Evolutionary conservation across 2,888 invertebrate species (phyloP).

Genomic region (Melanchra persicariae): DNA sequence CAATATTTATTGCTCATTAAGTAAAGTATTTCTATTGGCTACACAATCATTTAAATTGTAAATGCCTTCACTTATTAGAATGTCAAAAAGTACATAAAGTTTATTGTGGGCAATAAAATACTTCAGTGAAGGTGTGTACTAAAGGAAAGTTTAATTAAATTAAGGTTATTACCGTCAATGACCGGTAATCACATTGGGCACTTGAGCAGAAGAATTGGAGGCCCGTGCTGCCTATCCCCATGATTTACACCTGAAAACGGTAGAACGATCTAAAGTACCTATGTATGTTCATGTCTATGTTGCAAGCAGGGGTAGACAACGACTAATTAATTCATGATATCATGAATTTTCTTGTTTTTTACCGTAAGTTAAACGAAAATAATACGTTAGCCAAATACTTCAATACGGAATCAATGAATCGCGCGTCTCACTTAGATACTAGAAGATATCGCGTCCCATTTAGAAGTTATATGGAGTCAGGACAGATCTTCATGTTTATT

Average conservation of each 20-base stretch:
- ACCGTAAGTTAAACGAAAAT: too few species aligned
- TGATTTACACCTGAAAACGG: background rate
- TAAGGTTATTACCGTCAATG: background rate
- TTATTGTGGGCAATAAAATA: constrained; percentile 31
- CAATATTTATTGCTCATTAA: constrained; percentile 53
- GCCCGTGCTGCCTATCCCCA: background rate
- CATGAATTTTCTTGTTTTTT: too few species aligned
- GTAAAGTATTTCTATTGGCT: constrained; percentile 38
- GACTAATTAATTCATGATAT: too few species aligned
- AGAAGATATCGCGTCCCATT: too few species aligned
- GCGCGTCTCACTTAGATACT: too few species aligned
- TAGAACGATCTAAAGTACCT: background rate
- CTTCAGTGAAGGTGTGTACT: background rate
- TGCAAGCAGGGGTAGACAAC: too few species aligned
- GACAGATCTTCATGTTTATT: background rate
- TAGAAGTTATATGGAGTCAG: too few species aligned
- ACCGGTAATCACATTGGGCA: too few species aligned
- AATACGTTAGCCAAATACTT: too few species aligned
- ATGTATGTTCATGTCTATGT: too few species aligned
- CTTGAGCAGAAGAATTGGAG: background rate
- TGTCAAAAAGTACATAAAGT: constrained; percentile 38
- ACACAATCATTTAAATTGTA: constrained; percentile 47
- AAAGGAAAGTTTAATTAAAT: background rate
- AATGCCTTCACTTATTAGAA: constrained; percentile 26
- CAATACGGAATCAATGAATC: too few species aligned